Evolutionary conservation across 2,113 vertebrate genomes (phyloP), one percentile per base, ranked within the genome.

Genomic region (Phodopus roborovskii): DNA sequence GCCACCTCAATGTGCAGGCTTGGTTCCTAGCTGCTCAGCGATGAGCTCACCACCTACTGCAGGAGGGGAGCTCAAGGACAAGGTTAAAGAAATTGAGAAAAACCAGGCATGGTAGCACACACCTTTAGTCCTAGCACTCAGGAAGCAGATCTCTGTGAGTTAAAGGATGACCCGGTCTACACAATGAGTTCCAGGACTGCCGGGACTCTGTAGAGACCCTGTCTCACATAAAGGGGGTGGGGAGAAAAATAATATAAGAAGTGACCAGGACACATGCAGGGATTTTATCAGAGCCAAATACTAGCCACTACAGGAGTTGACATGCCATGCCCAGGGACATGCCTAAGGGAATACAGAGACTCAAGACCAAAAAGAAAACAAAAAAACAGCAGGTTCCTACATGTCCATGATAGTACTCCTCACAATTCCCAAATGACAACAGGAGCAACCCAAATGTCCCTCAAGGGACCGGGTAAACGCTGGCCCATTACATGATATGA

Each of bases 41-140:
- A 22, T 3, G 1, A 0, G 33, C 68, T 74, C 0, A 0, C 11
- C 0, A 1, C 12, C 39, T 30, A 5, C 5, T 0, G 2, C 1
- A 16, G 3, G n/a, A 62, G 3, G 28, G 9, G 8, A 50, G 30
- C 5, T 1, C 20, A 20, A 0, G 3, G 7, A 12, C 60, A 30
- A 62, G 53, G n/a, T 17, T 7, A 7, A 5, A 22, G 13, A 56
- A 73, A 30, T 24, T 24, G 28, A 88, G 36, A 16, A 39, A 82
- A 60, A 60, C 3, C 36, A 60, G 79, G 36, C 56, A 13, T 60
- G 79, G 36, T 15, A 53, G 36, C 13, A 5, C 33, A 56, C 20
- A 58, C 36, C 22, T 58, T 81, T 58, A 82, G 58, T 20, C 53
- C 79, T 20, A 58, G 53, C 53, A 15, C 79, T 58, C n/a, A 26